Conservation (phyloP, 1,140 invertebrate species). For the Dryas iulia region DNA sequence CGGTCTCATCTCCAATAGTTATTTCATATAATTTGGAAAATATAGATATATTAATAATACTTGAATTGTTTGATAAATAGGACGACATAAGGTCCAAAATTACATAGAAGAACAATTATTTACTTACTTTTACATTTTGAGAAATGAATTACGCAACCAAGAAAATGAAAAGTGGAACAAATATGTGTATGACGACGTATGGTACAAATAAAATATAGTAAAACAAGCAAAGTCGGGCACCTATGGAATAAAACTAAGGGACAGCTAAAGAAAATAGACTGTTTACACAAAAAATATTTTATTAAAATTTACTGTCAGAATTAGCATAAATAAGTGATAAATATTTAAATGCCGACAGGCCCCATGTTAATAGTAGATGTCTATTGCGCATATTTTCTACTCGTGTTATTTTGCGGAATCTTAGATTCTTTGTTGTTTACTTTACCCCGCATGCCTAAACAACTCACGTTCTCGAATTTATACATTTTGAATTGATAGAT, state of each 20-base stretch:
- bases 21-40: not conserved
- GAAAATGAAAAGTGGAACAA: too few species aligned
- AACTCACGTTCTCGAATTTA: conserved; percentile 2
- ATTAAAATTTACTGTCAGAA: not conserved
- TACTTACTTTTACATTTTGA: too few species aligned
- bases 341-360: conserved; percentile 23
- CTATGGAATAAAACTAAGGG: not conserved
- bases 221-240: not conserved
- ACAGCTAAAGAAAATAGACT: not conserved
- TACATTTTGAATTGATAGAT: conserved; percentile 2
- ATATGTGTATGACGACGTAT: too few species aligned
- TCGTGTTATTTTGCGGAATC: conserved; percentile 13
- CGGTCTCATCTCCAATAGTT: not conserved
- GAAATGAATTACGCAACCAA: too few species aligned
- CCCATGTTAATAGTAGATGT: conserved; percentile 21
- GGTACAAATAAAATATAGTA: not conserved
- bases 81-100: not conserved
- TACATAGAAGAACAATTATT: too few species aligned
- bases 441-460: conserved; percentile 3
- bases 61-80: too few species aligned
- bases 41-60: too few species aligned
- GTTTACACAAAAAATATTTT: not conserved
- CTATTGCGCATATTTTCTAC: conserved; percentile 20
- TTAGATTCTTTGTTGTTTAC: conserved; percentile 19
- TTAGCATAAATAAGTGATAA: conserved; percentile 28